phyloP scores from a whole-genome alignment of 2,888 invertebrate species.

The Apotomis betuletana region DNA sequence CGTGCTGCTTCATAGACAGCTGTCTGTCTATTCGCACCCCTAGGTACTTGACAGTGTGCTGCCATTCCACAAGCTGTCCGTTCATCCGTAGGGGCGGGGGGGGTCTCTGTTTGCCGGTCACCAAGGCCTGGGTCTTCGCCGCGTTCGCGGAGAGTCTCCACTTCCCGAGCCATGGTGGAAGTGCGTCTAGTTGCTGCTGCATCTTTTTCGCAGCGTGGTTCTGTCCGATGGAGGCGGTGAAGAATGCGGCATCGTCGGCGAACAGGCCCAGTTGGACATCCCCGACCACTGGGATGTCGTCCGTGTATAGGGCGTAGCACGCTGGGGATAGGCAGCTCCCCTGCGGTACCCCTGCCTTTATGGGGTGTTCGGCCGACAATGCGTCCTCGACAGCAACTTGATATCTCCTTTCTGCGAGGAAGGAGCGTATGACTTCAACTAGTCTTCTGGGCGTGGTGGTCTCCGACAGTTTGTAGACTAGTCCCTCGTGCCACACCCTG shows the following conservation, averaged over 20 bases:
- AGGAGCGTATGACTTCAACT: not conserved
- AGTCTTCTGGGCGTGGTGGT: not conserved
- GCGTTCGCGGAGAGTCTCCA: constrained; percentile 31
- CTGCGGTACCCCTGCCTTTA: not conserved
- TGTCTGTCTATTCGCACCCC: too few relatives aligned
- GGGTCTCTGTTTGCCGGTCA: not conserved
- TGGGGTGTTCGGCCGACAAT: not conserved
- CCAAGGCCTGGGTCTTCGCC: constrained; percentile 21
- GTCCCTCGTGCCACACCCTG: constrained; percentile 26
- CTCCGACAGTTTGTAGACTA: constrained; percentile 15
- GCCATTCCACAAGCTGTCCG: not conserved
- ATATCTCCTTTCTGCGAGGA: not conserved
- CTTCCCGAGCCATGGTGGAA: constrained; percentile 18
- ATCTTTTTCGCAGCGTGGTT: not conserved
- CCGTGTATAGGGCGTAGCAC: too few relatives aligned
- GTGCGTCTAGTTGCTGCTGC: constrained; percentile 1
- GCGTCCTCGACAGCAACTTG: not conserved
- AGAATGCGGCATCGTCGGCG: not conserved
- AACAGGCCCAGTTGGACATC: not conserved
- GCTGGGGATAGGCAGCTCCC: too few relatives aligned
- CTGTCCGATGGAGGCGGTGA: not conserved
- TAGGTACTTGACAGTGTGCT: too few relatives aligned
- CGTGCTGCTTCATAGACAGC: too few relatives aligned
- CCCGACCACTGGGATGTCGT: too few relatives aligned
- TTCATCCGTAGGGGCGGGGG: constrained; percentile 1